Evolutionary conservation across 1,140 invertebrate species (phyloP).

Genomic region (Lepidurus arcticus): DNA sequence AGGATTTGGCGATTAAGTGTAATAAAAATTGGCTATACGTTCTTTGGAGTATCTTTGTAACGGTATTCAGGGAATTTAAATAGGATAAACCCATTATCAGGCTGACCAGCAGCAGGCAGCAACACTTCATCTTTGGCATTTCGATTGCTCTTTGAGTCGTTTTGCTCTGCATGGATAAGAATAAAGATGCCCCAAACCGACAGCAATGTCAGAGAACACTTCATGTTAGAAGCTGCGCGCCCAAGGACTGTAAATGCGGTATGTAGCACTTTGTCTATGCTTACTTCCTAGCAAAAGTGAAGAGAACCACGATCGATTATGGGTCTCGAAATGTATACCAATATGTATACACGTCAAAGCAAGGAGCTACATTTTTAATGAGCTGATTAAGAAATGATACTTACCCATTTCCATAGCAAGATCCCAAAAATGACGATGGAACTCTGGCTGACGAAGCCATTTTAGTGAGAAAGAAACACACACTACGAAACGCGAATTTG

Average conservation of each 20-base stretch:
- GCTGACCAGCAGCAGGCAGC: not conserved
- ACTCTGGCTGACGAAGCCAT: no score
- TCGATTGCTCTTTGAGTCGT: not conserved
- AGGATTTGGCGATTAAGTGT: not conserved
- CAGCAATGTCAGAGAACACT: not conserved
- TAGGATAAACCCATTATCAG: not conserved
- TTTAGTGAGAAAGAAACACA: no score
- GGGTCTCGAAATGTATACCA: no score
- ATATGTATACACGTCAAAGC: no score
- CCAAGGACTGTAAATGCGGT: not conserved
- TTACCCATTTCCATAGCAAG: no score
- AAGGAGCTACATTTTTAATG: no score
- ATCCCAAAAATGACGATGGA: no score
- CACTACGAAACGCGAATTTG: no score
- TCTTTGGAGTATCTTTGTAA: slow-evolving; percentile 8
- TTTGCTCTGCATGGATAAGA: not conserved
- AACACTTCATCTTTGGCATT: not conserved
- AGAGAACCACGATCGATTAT: no score
- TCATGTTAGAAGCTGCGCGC: not conserved
- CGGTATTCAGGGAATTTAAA: slow-evolving; percentile 2
- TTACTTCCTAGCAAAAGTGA: not conserved
- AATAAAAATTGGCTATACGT: not conserved
- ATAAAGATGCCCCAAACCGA: not conserved
- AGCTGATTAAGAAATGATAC: no score
- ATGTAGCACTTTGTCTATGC: not conserved